These are phyloP conservation scores for Muscicapa comitata DNA, from an alignment of 2,797 vertebrate species.

Conservation along the genomic window DNA sequence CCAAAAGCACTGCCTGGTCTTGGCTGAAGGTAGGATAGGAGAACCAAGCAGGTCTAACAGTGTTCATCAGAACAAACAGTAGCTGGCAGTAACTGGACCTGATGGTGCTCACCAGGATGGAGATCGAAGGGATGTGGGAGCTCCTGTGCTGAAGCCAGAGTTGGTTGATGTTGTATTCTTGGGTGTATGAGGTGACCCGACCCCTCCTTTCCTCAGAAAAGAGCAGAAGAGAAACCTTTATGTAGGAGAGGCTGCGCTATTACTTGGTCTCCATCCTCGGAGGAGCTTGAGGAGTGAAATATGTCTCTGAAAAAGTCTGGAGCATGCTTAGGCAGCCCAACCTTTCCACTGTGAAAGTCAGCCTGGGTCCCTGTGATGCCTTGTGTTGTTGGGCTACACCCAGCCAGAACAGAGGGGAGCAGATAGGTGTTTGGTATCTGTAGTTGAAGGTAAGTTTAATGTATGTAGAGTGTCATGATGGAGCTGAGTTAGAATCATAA, in stretches of 20 bases:
- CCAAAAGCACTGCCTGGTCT: not conserved
- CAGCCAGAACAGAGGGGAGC: not conserved
- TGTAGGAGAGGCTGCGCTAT: not conserved
- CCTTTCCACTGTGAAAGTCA: not conserved
- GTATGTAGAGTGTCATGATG: not conserved
- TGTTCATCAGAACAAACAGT: not conserved
- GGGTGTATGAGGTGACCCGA: not conserved
- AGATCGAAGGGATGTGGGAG: not conserved
- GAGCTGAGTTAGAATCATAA: not conserved
- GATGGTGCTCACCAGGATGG: not conserved
- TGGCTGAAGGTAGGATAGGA: accelerated
- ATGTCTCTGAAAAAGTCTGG: not conserved
- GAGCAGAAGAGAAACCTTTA: not conserved
- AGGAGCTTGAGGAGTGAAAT: not conserved
- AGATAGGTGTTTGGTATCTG: not conserved
- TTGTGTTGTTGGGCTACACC: not conserved
- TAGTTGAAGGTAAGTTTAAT: not conserved
- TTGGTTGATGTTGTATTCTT: not conserved
- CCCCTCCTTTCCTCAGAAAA: not conserved
- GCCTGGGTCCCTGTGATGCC: not conserved
- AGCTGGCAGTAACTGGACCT: not conserved
- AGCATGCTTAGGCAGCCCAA: not conserved
- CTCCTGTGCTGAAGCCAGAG: not conserved
- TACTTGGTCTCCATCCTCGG: not conserved
- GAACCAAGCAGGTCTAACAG: not conserved